Percentiles rank a stretch among this genome's conserved stretches.
Conservation (phyloP, 53 echinoderm and acorn worm species). For the Crossaster papposus region DNA sequence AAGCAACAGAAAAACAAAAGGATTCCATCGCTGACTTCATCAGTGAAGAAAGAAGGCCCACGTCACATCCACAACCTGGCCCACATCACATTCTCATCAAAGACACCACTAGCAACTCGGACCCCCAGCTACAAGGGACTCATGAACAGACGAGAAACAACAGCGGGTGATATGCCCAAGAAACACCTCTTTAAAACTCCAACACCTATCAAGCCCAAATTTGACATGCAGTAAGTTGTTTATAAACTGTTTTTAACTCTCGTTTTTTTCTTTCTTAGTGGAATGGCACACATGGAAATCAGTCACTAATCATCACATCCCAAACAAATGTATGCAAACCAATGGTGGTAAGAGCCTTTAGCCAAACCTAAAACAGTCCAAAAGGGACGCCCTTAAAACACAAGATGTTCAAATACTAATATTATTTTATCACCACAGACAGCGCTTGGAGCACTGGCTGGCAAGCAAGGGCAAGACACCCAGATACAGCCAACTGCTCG, state of each 20-base stretch:
- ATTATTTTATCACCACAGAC: slow-evolving; percentile 32
- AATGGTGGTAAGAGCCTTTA: too few relatives aligned
- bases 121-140: background rate
- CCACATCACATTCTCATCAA: slow-evolving; percentile 6
- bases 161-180: background rate
- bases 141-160: background rate
- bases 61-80: background rate
- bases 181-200: slow-evolving; percentile 33
- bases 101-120: background rate
- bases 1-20: slow-evolving; percentile 34
- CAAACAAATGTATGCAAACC: too few relatives aligned
- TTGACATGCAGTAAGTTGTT: slow-evolving; percentile 50
- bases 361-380: too few relatives aligned
- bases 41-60: background rate
- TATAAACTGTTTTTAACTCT: background rate
- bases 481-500: slow-evolving; percentile 61
- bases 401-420: background rate
- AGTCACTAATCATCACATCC: background rate
- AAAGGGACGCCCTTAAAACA: background rate
- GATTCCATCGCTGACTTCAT: background rate
- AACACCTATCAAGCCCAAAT: slow-evolving; percentile 7
- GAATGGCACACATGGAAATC: background rate
- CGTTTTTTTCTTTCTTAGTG: background rate
- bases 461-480: slow-evolving; percentile 85
- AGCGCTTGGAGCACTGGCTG: slow-evolving; percentile 77